phyloP scores from a whole-genome alignment of 2,888 invertebrate genomes.

The Idaea biselata region DNA sequence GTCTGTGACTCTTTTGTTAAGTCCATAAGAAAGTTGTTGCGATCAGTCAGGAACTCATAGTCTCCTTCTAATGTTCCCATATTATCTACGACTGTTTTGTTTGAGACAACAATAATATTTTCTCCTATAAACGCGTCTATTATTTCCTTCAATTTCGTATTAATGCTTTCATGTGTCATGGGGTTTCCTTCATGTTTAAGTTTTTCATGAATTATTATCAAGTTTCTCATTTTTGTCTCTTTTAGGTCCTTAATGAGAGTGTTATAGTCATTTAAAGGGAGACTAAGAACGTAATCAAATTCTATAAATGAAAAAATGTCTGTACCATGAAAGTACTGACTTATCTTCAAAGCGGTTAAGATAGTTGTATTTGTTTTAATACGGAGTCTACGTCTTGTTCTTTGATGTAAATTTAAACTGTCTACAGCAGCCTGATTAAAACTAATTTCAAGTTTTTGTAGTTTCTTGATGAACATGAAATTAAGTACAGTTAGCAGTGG shows the following conservation, averaged over 20 bases:
- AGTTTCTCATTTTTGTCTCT: conserved; percentile 27
- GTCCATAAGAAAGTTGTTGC: conserved; percentile 27
- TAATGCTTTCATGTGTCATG: conserved; percentile 21
- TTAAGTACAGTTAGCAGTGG: conserved; percentile 40
- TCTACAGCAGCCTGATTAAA: conserved; percentile 28
- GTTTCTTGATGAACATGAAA: conserved; percentile 37
- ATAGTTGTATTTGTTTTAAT: conserved; percentile 32
- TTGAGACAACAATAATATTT: conserved; percentile 34
- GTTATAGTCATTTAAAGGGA: conserved; percentile 34
- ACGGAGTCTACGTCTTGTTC: conserved; percentile 25
- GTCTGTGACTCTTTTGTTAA: conserved; percentile 31
- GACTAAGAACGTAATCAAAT: conserved; percentile 38
- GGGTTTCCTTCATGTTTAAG: conserved; percentile 12
- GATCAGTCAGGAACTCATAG: conserved; percentile 26
- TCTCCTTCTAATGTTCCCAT: conserved; percentile 17
- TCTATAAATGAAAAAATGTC: conserved; percentile 35
- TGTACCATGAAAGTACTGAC: conserved; percentile 29
- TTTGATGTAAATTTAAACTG: conserved; percentile 25
- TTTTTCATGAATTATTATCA: conserved; percentile 37
- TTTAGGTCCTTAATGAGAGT: conserved; percentile 36
- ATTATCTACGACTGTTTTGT: conserved; percentile 24
- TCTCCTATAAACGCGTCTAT: conserved; percentile 26
- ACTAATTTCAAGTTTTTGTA: conserved; percentile 34
- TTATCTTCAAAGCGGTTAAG: conserved; percentile 39
- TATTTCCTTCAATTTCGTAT: conserved; percentile 34